Evolutionary conservation across 2,113 vertebrate genomes (phyloP).

Genomic region (Carassius carassius): DNA sequence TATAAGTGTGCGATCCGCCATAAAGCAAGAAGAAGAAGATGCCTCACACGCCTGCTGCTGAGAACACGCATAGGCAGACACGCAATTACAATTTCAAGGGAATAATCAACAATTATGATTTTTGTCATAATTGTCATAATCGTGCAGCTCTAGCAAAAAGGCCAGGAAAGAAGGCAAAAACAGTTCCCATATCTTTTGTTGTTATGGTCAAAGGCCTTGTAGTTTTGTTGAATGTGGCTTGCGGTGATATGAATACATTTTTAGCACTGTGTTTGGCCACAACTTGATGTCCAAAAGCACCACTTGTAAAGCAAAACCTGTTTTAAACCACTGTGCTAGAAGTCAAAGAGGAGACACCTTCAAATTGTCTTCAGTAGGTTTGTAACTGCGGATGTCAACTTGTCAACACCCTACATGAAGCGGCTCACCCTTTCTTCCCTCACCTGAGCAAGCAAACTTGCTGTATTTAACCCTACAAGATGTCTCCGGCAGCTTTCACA

Average conservation of each 20-base stretch:
- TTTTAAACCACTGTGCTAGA: neutral
- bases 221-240: neutral
- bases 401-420: neutral
- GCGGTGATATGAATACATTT: neutral
- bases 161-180: too few species aligned
- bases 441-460: neutral
- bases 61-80: too few species aligned
- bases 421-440: neutral
- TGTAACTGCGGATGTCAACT: neutral
- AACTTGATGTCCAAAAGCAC: neutral
- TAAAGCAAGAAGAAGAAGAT: too few species aligned
- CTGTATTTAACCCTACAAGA: neutral
- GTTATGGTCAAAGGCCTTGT: neutral
- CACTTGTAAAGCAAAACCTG: too few species aligned
- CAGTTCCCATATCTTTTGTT: neutral
- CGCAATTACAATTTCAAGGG: too few species aligned
- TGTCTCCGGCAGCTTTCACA: neutral
- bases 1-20: too few species aligned
- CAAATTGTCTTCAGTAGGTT: neutral
- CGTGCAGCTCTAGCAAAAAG: too few species aligned
- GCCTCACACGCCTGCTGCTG: too few species aligned
- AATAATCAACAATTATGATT: too few species aligned
- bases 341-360: neutral
- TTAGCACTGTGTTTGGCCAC: neutral
- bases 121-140: too few species aligned